phyloP scores from a whole-genome alignment of 1,140 invertebrate genomes.

The Muscidifurax raptorellus region DNA sequence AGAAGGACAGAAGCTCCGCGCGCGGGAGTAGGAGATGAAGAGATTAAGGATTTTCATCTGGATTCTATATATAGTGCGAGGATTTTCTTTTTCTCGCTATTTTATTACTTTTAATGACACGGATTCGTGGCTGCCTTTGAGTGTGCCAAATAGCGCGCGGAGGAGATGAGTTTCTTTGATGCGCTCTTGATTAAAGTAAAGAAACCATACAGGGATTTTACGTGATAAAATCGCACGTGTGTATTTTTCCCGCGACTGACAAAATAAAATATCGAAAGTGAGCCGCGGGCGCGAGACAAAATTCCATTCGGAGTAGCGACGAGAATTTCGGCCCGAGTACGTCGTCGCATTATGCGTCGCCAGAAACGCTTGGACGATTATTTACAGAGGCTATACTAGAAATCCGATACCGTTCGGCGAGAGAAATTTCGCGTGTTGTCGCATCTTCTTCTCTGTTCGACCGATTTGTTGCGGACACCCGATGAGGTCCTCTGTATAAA shows the following conservation, averaged over 20 bases:
- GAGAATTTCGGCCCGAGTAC: not conserved
- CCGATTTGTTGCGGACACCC: constrained; percentile 8
- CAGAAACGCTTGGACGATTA: constrained; percentile 4
- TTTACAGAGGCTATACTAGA: constrained; percentile 10
- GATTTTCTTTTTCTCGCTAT: not conserved
- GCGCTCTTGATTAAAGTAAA: not conserved
- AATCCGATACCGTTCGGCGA: constrained; percentile 36
- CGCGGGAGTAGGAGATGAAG: not conserved
- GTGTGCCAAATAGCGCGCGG: not conserved
- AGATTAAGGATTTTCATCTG: not conserved
- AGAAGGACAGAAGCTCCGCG: not conserved
- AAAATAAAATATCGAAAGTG: not conserved
- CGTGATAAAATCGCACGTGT: not conserved
- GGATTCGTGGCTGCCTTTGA: not conserved
- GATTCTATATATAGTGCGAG: not conserved
- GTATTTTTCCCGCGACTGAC: not conserved
- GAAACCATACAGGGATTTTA: not conserved
- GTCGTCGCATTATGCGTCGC: not conserved
- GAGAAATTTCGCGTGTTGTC: not conserved
- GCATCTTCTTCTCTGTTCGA: not conserved
- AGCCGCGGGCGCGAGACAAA: too few species aligned
- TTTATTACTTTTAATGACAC: not conserved
- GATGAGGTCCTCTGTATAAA: not conserved
- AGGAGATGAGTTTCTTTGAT: not conserved
- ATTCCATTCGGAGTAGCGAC: not conserved